Evolutionary conservation across 1,140 invertebrate genomes (phyloP).

Genomic region (Drosophila rhopaloa): DNA sequence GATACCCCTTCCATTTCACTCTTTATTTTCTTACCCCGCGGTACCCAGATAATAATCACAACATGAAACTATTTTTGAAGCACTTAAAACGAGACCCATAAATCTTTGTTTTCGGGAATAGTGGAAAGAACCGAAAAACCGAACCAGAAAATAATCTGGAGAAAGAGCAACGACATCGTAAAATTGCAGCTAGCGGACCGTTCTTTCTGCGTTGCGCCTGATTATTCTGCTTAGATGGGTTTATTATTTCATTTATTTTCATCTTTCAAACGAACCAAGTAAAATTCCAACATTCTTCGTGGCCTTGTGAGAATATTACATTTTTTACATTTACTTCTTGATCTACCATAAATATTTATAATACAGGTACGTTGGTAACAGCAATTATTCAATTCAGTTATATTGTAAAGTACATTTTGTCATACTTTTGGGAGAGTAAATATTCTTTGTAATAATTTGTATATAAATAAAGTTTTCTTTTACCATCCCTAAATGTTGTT

Average conservation of each 20-base stretch:
- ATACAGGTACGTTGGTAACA: too few relatives aligned
- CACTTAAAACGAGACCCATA: conserved; percentile 69
- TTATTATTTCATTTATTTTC: conserved; percentile 35
- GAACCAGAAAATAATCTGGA: conserved; percentile 29
- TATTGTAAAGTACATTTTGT: too few relatives aligned
- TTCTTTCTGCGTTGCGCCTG: conserved; percentile 17
- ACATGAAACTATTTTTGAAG: conserved; percentile 76
- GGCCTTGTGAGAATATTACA: background rate
- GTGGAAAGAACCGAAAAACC: conserved; percentile 19
- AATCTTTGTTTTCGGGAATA: conserved; percentile 56
- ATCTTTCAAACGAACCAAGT: background rate
- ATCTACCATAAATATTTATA: too few relatives aligned
- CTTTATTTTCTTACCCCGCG: conserved; percentile 12
- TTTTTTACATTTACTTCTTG: background rate
- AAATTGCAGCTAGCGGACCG: conserved; percentile 37
- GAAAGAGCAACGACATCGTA: conserved; percentile 56
- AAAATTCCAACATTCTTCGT: background rate
- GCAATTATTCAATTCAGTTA: too few relatives aligned
- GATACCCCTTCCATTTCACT: conserved; percentile 15
- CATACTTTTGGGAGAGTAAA: too few relatives aligned
- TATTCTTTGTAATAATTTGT: too few relatives aligned
- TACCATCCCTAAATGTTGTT: too few relatives aligned
- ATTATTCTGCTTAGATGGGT: conserved; percentile 29
- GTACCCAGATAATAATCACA: conserved; percentile 65
- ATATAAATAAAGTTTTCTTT: too few relatives aligned